Evolutionary conservation across 37 sponge, comb jelly and placozoan genomes (phyloP).

Genomic region (Halisarca cf. caerulea): DNA sequence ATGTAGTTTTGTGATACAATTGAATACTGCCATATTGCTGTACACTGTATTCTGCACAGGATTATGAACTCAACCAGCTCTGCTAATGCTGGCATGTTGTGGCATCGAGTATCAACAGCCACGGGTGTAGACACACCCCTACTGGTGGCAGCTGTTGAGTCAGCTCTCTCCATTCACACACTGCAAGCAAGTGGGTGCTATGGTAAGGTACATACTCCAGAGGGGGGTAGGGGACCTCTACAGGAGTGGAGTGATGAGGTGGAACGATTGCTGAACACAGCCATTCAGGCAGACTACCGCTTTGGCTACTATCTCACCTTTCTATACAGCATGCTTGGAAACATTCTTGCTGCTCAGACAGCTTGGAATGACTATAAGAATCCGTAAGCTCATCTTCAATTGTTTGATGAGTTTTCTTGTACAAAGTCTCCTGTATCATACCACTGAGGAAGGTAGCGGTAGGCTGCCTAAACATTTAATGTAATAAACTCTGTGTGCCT

Average conservation of each 20-base stretch:
- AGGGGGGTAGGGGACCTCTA: neutral
- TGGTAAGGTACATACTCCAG: conserved; percentile 14
- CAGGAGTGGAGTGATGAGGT: conserved; percentile 12
- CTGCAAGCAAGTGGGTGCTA: neutral
- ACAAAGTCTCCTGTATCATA: too few species aligned
- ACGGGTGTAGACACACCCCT: neutral
- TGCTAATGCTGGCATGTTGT: neutral
- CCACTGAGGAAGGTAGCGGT: too few species aligned
- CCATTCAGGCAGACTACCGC: neutral
- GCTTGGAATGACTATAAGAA: neutral
- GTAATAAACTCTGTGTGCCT: too few species aligned
- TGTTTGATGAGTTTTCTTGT: too few species aligned
- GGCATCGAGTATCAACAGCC: neutral
- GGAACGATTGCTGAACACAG: neutral
- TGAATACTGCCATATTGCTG: too few species aligned
- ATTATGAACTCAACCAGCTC: neutral
- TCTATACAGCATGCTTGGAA: neutral
- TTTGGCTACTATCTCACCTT: neutral
- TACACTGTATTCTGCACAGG: neutral
- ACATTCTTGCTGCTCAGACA: neutral
- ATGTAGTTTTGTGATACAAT: too few species aligned
- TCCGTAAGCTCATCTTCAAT: too few species aligned
- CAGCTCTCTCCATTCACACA: neutral
- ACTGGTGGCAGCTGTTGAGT: neutral
- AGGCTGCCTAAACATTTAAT: too few species aligned